Evolutionary conservation across 92 coral and sea anemone genomes (phyloP), one percentile per base, ranked within the genome.

Genomic region (Chrysogorgia sp.): DNA sequence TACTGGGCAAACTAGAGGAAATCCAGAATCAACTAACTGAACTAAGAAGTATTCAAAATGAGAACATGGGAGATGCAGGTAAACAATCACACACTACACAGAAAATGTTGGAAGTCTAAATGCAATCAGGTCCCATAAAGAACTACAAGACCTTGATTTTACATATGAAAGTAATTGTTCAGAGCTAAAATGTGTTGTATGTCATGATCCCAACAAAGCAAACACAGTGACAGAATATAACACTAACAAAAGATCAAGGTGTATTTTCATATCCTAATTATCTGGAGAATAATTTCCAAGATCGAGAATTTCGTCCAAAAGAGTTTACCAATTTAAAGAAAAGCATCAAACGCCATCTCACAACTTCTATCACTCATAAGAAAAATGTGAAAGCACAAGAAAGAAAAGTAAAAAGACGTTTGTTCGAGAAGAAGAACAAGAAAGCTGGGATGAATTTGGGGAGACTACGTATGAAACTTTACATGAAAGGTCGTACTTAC

Each of bases 361-460:
- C 30, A 23, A 34, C 24, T 34, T 58, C 64, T 58, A 58, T 58
- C 64, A 24, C 32, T 58, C 64, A 58, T 58, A 31, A 58, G 64
- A 24, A 58, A 58, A 58, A 58, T 34, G 32, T 58, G 64, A 58
- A 58, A 58, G 64, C 64, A 23, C 37, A 60, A 60, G 67, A 60
- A 60, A 60, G 67, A 30, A 26, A 60, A 28, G 40, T 21, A 5
- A 13, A 60, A n/a, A n/a, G n/a, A n/a, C n/a, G n/a, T n/a, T n/a
- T n/a, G n/a, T n/a, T n/a, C n/a, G n/a, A n/a, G n/a, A 60, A 60
- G 15, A 60, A 60, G 67, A 60, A 60, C 37, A 40, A 60, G 67
- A 26, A 60, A 28, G 67, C 67, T 60, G 67, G 67, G 67, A 60
- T 60, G 67, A 60, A 60, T 60, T 60, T 58, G 64, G 30, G 30